Percentiles rank a stretch among this genome's conserved stretches.
Evolutionary conservation across 2,797 vertebrate genomes (phyloP).

Genomic region (Tinamus major): DNA sequence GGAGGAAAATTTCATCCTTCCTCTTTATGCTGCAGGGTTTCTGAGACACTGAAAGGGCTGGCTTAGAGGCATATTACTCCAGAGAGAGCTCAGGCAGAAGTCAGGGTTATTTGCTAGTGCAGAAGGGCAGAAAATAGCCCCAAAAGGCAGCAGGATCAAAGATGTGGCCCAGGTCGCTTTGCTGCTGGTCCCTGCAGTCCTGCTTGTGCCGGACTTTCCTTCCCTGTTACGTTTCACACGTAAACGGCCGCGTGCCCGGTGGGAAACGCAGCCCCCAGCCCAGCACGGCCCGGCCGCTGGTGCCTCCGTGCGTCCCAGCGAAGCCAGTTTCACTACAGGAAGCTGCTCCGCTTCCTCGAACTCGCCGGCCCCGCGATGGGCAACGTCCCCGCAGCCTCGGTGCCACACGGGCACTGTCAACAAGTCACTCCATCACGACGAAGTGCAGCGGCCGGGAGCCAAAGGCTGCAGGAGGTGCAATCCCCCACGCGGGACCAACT

Average conservation of each 20-base stretch:
- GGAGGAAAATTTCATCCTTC: neutral
- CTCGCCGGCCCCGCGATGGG: rapidly evolving
- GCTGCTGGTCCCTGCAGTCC: neutral
- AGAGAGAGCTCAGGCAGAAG: neutral
- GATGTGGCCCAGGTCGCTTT: neutral
- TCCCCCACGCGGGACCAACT: neutral
- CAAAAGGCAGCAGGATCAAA: conserved; percentile 12
- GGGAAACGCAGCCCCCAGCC: neutral
- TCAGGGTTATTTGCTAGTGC: conserved; percentile 25
- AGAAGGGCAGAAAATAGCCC: conserved; percentile 11
- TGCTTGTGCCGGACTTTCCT: rapidly evolving
- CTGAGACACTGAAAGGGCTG: neutral
- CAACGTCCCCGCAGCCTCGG: neutral
- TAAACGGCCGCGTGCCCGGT: too few relatives aligned
- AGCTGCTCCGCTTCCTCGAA: neutral
- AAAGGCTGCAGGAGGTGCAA: neutral
- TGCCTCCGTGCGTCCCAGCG: neutral
- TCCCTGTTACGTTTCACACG: neutral
- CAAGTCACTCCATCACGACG: neutral
- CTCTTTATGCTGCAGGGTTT: neutral
- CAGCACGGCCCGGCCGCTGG: too few relatives aligned
- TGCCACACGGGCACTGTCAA: rapidly evolving
- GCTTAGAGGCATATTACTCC: conserved; percentile 27
- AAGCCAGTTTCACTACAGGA: neutral
- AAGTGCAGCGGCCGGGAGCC: neutral